These are phyloP conservation scores for Torymus auratus DNA, from an alignment of 2,888 invertebrate species.

Conservation along the genomic window DNA sequence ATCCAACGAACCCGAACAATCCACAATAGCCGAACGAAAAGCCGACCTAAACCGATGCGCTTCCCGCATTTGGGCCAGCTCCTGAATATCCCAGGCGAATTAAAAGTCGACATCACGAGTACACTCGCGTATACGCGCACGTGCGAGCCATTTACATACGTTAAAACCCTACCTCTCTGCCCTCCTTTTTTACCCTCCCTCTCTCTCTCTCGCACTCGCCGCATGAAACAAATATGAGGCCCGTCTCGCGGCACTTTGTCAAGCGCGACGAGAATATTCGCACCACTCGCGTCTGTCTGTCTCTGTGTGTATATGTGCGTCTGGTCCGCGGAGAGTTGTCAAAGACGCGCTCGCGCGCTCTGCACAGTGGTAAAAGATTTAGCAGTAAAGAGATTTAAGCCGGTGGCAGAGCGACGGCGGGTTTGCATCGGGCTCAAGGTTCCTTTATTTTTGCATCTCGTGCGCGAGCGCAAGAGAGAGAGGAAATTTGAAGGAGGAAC, in stretches of 20 bases:
- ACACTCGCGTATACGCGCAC: too few relatives aligned
- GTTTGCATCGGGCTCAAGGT: conserved; percentile 4
- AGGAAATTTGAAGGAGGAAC: not conserved
- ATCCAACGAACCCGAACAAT: too few relatives aligned
- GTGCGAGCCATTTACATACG: too few relatives aligned
- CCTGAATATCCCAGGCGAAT: too few relatives aligned
- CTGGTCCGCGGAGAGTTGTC: conserved; percentile 33
- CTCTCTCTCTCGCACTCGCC: too few relatives aligned
- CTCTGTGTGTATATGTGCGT: not conserved
- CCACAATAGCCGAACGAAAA: too few relatives aligned
- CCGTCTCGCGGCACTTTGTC: not conserved
- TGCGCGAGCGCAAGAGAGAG: not conserved
- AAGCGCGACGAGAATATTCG: not conserved
- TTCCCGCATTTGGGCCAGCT: too few relatives aligned
- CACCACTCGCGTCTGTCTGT: too few relatives aligned
- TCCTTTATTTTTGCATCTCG: conserved; percentile 27
- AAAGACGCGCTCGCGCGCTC: conserved; percentile 12
- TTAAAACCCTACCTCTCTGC: too few relatives aligned
- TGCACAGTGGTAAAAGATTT: conserved; percentile 29
- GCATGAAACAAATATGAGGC: not conserved
- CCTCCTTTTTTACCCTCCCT: too few relatives aligned
- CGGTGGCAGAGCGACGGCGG: not conserved
- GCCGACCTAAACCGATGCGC: too few relatives aligned
- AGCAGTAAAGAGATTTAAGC: conserved; percentile 36
- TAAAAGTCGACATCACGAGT: too few relatives aligned